phyloP scores from a whole-genome alignment of 2,797 vertebrate genomes.

The Bovichtus variegatus region DNA sequence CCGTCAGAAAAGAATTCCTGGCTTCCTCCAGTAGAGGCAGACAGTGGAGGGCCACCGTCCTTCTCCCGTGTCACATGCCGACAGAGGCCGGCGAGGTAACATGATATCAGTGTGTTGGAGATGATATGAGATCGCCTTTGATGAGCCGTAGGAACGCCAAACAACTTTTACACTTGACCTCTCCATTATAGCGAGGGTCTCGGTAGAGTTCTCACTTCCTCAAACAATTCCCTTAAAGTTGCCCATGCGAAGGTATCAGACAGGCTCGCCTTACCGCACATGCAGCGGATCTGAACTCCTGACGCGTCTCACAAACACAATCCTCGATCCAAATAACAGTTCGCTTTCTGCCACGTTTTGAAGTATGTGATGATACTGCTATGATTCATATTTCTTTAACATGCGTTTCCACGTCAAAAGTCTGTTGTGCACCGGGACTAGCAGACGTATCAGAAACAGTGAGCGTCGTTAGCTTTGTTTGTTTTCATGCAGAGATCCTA shows the following conservation, averaged over 20 bases:
- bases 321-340: constrained; percentile 32
- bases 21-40: constrained; percentile 75
- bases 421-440: no score
- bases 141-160: constrained; percentile 69
- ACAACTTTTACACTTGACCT: constrained; percentile 82
- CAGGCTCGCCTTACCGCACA: constrained; percentile 16
- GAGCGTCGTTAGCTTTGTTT: no score
- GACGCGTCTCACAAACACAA: constrained; percentile 21
- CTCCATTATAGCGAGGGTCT: constrained; percentile 59
- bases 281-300: constrained; percentile 17
- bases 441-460: no score
- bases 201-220: constrained; percentile 67
- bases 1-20: constrained; percentile 83
- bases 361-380: no score
- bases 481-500: no score
- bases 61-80: constrained; percentile 62
- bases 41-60: constrained; percentile 70
- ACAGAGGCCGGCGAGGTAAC: constrained; percentile 70
- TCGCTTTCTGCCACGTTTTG: no score
- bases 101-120: constrained; percentile 69
- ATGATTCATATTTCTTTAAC: no score
- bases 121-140: constrained; percentile 78
- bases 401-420: no score
- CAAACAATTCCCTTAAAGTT: constrained; percentile 59
- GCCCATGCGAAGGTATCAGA: constrained; percentile 38